phyloP scores from a whole-genome alignment of 2,888 invertebrate genomes.

The Thera britannica region DNA sequence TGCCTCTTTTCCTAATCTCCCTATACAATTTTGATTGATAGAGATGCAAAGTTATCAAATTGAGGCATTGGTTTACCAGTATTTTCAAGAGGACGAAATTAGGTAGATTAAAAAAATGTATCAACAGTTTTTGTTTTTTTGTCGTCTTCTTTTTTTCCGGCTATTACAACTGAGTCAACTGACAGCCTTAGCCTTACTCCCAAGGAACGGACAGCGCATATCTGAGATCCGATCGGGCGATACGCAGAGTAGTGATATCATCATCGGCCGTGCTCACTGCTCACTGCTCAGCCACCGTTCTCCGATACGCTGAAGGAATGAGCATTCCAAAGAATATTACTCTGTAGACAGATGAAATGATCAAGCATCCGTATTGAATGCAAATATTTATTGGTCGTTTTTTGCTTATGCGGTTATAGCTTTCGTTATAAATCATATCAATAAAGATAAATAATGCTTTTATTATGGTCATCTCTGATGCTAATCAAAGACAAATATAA shows the following conservation, averaged over 20 bases:
- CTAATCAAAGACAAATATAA: too few species aligned
- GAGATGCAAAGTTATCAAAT: background rate
- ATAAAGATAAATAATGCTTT: too few species aligned
- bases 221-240: conserved; percentile 69
- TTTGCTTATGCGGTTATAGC: background rate
- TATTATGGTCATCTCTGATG: too few species aligned
- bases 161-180: conserved; percentile 10
- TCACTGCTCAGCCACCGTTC: conserved; percentile 48
- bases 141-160: conserved; percentile 1
- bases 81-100: too few species aligned
- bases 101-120: background rate
- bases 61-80: background rate
- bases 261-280: conserved; percentile 50
- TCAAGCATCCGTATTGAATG: conserved; percentile 26
- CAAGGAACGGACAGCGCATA: conserved; percentile 47
- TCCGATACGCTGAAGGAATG: conserved; percentile 25
- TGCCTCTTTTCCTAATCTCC: background rate
- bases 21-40: background rate
- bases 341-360: conserved; percentile 26
- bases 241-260: conserved; percentile 64
- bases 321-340: conserved; percentile 30
- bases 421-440: too few species aligned
- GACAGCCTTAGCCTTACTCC: conserved; percentile 20
- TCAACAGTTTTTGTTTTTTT: background rate
- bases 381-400: conserved; percentile 23